Base-by-base conservation (phyloP, 2,888 invertebrate species). In the Miltochrista miniata region DNA sequence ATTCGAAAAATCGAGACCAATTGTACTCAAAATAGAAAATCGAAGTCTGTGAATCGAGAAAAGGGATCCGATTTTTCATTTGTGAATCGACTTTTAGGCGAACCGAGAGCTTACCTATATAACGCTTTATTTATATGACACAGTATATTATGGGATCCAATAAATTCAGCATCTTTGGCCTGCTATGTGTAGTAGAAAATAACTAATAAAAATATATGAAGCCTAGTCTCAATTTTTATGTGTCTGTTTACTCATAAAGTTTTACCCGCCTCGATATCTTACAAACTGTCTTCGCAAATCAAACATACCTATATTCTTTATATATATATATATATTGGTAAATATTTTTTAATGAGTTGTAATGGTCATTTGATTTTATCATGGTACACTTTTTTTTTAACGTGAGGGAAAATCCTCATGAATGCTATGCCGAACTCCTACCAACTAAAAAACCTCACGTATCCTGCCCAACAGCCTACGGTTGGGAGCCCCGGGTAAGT, bases 141-240 rank as follows among this genome's bases (percentile, higher is more conserved):
- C n/a, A n/a, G n/a, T 24, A 24, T 24, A 24, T 24, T 59, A 64
- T 56, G 45, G 49, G 59, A 59, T 54, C 36, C 36, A 40, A 53
- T 53, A 54, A 55, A 59, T 63, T 15, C 54, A 34, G 51, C 57
- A 43, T 49, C 38, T 48, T 35, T 41, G 18, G 24, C 30, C 7
- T 37, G 37, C 35, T 39, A 60, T 49, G 43, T 54, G 51, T 46
- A 51, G 45, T 42, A 67, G 52, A 66, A 57, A 67, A 67, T 59
- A 54, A 54, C 18, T 40, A 53, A 54, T 67, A 67, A 63, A 62
- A 70, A 51, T 15, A 38, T 57, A 63, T 54, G 56, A 38, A 18
- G 48, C 52, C 42, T 47, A 29, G 42, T 39, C 11, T 53, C 41
- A 43, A 48, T 48, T 51, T 24, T 24, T 54, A 54, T 52, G 11